Conservation (phyloP, 37 sponge, comb jelly and placozoan genomes). For the Cliona cf. orientalis region DNA sequence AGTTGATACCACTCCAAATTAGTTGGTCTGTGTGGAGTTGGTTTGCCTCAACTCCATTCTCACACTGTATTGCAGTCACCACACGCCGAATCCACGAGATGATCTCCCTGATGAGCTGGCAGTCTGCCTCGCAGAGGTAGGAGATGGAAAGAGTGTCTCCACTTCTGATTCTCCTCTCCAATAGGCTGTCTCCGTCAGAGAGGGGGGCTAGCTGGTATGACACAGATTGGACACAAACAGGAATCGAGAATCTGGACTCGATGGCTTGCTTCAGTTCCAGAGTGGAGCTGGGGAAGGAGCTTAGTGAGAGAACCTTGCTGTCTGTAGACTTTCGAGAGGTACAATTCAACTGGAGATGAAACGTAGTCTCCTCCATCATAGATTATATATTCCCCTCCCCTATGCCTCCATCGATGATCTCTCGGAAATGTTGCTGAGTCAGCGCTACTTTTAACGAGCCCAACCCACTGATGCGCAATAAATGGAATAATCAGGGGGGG, state of each 20-base stretch:
- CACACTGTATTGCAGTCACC: background rate
- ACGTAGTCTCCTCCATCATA: background rate
- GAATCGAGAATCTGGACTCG: constrained; percentile 8
- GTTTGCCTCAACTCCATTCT: no score
- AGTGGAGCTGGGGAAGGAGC: background rate
- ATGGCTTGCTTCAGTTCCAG: constrained; percentile 7
- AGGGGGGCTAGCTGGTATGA: background rate
- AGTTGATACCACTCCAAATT: background rate
- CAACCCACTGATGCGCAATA: no score
- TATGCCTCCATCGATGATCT: no score
- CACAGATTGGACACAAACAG: constrained; percentile 6
- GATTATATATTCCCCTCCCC: no score
- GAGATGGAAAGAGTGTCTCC: constrained; percentile 5
- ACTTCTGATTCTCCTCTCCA: background rate
- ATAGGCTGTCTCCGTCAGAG: background rate
- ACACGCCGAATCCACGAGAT: constrained; percentile 7
- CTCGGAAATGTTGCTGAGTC: no score
- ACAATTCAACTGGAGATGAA: constrained; percentile 12
- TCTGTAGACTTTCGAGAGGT: background rate
- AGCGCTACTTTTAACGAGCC: no score
- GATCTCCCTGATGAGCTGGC: background rate
- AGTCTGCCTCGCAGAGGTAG: constrained; percentile 3
- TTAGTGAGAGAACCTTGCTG: background rate
- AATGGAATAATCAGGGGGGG: no score
- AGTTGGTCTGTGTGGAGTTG: background rate